A percentile compares a stretch with the other conserved stretches of the same genome.
Evolutionary conservation across 2,797 vertebrate species (phyloP).

Genomic region (Acanthis flammea): DNA sequence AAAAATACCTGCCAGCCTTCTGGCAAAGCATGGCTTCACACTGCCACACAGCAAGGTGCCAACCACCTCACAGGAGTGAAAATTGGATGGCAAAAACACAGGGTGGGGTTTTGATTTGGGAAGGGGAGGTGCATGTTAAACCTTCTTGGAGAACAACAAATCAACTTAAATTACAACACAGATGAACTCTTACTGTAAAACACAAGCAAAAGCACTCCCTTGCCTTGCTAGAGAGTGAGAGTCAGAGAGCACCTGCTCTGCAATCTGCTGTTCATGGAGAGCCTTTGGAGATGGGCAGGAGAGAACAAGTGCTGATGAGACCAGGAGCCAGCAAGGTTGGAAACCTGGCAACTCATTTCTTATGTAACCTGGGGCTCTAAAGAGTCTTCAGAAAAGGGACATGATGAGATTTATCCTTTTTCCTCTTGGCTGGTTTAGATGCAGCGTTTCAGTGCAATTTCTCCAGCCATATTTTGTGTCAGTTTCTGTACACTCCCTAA

Average conservation of each 20-base stretch:
- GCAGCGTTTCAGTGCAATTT: not conserved
- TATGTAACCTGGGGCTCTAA: not conserved
- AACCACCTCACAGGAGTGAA: not conserved
- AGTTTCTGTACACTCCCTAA: not conserved
- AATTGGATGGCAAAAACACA: not conserved
- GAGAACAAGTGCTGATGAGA: not conserved
- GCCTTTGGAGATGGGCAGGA: not conserved
- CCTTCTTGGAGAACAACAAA: not conserved
- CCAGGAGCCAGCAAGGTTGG: constrained; percentile 6
- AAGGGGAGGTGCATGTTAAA: not conserved
- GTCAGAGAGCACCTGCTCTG: constrained; percentile 22
- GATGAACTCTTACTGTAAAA: not conserved
- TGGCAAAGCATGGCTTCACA: not conserved
- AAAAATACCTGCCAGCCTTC: constrained; percentile 57
- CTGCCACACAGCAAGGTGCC: not conserved
- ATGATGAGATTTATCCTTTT: not conserved
- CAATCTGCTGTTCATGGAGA: constrained; percentile 12
- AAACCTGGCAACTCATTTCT: not conserved
- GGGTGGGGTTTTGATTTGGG: not conserved
- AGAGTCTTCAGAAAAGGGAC: not conserved
- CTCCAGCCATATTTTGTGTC: not conserved
- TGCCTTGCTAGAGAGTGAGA: not conserved
- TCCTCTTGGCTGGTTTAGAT: not conserved
- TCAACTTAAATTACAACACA: not conserved
- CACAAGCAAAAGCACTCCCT: not conserved